These are phyloP conservation scores for Margaritifera margaritifera DNA, from an alignment of 2,888 invertebrate genomes.

Conservation along the genomic window DNA sequence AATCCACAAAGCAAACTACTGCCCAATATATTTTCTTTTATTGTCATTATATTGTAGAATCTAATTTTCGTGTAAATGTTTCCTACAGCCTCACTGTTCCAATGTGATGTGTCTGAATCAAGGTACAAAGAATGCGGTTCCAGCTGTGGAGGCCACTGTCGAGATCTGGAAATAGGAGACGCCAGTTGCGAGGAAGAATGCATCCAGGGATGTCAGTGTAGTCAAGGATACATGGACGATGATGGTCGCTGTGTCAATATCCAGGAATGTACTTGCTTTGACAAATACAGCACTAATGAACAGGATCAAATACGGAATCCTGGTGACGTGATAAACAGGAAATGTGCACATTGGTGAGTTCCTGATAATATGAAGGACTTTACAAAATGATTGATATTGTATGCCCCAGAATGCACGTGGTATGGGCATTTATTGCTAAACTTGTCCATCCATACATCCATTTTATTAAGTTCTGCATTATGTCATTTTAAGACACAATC, in stretches of 20 bases:
- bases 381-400: too few relatives aligned
- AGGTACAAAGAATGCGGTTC: conserved; percentile 38
- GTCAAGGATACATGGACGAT: conserved; percentile 25
- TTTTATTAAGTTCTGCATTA: too few relatives aligned
- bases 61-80: background rate
- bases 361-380: background rate
- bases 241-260: conserved; percentile 38
- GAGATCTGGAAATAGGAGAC: conserved; percentile 39
- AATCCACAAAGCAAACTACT: too few relatives aligned
- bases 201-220: conserved; percentile 42
- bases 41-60: too few relatives aligned
- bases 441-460: too few relatives aligned
- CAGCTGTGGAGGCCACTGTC: conserved; percentile 32
- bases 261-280: conserved; percentile 39
- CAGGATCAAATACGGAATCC: conserved; percentile 63
- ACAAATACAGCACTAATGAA: conserved; percentile 27
- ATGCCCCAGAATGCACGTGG: too few relatives aligned
- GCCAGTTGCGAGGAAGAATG: conserved; percentile 37
- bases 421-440: too few relatives aligned
- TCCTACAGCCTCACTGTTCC: background rate
- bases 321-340: conserved; percentile 32
- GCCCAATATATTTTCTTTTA: too few relatives aligned
- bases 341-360: conserved; percentile 38
- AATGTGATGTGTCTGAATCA: conserved; percentile 1
- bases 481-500: too few relatives aligned